phyloP scores from a whole-genome alignment of 1,140 invertebrate species.

The Drosophila ficusphila region DNA sequence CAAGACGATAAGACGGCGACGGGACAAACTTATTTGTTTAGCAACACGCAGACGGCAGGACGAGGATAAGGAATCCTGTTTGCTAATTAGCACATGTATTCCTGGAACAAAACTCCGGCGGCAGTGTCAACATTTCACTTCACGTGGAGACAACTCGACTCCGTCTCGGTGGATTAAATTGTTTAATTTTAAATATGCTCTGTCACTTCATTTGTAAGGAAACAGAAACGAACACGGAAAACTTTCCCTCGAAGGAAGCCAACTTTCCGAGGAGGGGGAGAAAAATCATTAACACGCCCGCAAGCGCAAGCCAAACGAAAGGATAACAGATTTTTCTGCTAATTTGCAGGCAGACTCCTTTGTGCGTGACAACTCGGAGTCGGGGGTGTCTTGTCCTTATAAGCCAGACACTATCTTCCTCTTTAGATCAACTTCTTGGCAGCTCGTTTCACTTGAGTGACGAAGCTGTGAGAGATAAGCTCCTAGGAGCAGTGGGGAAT shows the following conservation, averaged over 20 bases:
- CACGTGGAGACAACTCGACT: conserved; percentile 43
- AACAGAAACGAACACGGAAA: conserved; percentile 43
- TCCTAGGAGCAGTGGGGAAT: conserved; percentile 42
- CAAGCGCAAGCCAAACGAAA: conserved; percentile 82
- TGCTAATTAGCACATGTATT: conserved; percentile 81
- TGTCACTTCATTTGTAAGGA: conserved; percentile 82
- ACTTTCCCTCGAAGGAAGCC: conserved; percentile 29
- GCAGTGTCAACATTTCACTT: conserved; percentile 78
- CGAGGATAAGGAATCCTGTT: conserved; percentile 63
- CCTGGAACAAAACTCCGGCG: conserved; percentile 65
- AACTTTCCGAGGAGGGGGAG: conserved; percentile 14
- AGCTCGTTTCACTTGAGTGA: conserved; percentile 75
- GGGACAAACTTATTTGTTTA: conserved; percentile 73
- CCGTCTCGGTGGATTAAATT: conserved; percentile 78
- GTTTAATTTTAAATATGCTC: conserved; percentile 84
- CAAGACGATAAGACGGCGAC: conserved; percentile 62
- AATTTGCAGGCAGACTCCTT: conserved; percentile 82
- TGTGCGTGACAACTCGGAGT: conserved; percentile 72
- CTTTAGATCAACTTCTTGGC: conserved; percentile 75
- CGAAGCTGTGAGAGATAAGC: conserved; percentile 75
- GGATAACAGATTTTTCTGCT: conserved; percentile 84
- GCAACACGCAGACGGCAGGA: conserved; percentile 46
- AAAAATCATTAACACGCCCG: conserved; percentile 84
- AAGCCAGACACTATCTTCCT: conserved; percentile 67
- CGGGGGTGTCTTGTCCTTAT: conserved; percentile 28